Evolutionary conservation across 1,140 invertebrate species (phyloP).

Genomic region (Pseudomyrmex pallidus): DNA sequence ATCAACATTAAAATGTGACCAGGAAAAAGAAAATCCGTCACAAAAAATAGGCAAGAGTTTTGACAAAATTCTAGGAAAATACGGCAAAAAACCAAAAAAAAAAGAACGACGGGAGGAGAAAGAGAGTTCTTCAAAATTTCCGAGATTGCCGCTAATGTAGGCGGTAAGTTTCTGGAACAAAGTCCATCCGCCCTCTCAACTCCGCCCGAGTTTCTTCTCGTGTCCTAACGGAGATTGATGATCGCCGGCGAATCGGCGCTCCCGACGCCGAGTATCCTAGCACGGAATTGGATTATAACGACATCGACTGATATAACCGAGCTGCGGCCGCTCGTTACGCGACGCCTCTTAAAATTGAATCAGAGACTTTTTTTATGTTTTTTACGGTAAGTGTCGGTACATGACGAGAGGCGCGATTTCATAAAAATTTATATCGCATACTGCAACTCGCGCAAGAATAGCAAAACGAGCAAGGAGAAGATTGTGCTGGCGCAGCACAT

Average conservation of each 20-base stretch:
- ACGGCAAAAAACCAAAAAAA: no score
- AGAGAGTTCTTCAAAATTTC: constrained; percentile 6
- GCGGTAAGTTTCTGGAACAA: constrained; percentile 7
- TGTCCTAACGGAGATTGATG: constrained; percentile 68
- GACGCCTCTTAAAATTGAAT: constrained; percentile 64
- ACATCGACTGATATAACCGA: constrained; percentile 56
- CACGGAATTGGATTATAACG: constrained; percentile 71
- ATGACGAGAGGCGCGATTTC: not conserved
- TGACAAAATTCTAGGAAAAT: not conserved
- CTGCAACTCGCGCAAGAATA: no score
- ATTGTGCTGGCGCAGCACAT: no score
- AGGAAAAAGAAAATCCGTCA: no score
- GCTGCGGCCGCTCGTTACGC: constrained; percentile 49
- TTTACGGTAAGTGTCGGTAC: not conserved
- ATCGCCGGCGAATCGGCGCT: constrained; percentile 65
- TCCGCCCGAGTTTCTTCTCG: constrained; percentile 44
- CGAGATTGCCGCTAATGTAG: constrained; percentile 20
- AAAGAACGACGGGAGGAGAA: no score
- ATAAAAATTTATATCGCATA: constrained; percentile 2
- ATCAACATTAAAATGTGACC: no score
- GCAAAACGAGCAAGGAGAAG: not conserved
- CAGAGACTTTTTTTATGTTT: constrained; percentile 37
- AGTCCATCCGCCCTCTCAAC: not conserved
- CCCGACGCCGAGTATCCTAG: constrained; percentile 36
- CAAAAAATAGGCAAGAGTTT: no score